Evolutionary conservation across 2,113 vertebrate genomes (phyloP).

Genomic region (Scalopus aquaticus): DNA sequence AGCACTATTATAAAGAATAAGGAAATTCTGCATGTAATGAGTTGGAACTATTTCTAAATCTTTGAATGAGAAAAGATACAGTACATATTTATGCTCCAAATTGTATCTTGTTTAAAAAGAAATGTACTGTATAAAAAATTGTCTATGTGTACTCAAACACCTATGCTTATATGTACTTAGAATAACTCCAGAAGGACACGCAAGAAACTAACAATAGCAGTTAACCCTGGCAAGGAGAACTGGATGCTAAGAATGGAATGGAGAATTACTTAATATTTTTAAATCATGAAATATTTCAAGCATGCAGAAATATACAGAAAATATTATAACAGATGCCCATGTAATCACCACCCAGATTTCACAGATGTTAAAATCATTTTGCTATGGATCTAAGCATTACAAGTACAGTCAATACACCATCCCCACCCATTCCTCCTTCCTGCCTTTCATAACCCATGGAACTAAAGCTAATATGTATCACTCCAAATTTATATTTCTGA

Average conservation of each 20-base stretch:
- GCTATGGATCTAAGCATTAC: neutral
- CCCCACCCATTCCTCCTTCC: neutral
- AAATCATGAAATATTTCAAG: conserved; percentile 34
- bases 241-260: neutral
- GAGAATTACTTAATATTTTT: conserved; percentile 20
- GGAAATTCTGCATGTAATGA: neutral
- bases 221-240: neutral
- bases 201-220: neutral
- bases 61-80: conserved; percentile 7
- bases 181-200: neutral
- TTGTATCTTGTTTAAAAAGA: neutral
- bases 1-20: neutral
- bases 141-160: neutral
- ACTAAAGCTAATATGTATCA: neutral
- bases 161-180: neutral
- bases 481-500: neutral
- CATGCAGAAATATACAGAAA: neutral
- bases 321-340: conserved; percentile 47
- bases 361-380: conserved; percentile 40
- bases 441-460: neutral
- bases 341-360: neutral
- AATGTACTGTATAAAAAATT: neutral
- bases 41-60: neutral
- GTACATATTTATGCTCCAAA: neutral
- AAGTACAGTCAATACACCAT: neutral